Percentiles rank a stretch among this genome's conserved stretches.
Evolutionary conservation across 2,797 vertebrate genomes (phyloP).

Genomic region (Ceyx erithaca): DNA sequence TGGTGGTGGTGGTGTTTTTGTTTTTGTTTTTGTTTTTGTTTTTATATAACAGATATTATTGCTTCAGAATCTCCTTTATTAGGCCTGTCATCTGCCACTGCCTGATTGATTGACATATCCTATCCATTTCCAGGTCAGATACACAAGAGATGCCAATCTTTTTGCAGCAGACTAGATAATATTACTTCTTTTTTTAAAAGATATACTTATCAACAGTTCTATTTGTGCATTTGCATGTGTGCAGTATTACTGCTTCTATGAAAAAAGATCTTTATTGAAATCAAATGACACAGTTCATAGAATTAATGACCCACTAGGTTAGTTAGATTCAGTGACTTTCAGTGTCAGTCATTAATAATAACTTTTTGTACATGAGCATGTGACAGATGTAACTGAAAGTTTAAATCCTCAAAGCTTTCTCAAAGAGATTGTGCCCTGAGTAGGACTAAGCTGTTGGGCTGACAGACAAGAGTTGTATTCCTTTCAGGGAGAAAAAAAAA

Average conservation of each 20-base stretch:
- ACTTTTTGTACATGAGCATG: not conserved
- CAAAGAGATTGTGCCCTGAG: not conserved
- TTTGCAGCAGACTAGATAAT: not conserved
- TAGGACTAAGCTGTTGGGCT: not conserved
- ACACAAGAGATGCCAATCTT: not conserved
- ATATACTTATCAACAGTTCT: not conserved
- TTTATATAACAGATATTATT: not conserved
- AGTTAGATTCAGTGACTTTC: not conserved
- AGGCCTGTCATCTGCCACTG: not conserved
- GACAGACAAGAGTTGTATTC: not conserved
- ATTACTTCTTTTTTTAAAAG: not conserved
- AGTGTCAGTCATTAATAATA: not conserved
- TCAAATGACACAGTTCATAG: not conserved
- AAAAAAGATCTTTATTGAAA: not conserved
- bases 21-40: too few relatives aligned
- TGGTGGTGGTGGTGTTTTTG: too few relatives aligned
- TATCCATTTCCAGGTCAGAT: not conserved
- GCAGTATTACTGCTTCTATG: not conserved
- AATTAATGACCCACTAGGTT: not conserved
- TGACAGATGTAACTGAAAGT: slow-evolving; percentile 1
- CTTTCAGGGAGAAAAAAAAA: not conserved
- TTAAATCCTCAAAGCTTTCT: slow-evolving; percentile 8
- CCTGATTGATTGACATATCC: not conserved
- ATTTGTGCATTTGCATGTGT: not conserved
- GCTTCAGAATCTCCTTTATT: not conserved